These are phyloP conservation scores for Lagopus leucura DNA, from an alignment of 2,113 vertebrate species.

Conservation along the genomic window DNA sequence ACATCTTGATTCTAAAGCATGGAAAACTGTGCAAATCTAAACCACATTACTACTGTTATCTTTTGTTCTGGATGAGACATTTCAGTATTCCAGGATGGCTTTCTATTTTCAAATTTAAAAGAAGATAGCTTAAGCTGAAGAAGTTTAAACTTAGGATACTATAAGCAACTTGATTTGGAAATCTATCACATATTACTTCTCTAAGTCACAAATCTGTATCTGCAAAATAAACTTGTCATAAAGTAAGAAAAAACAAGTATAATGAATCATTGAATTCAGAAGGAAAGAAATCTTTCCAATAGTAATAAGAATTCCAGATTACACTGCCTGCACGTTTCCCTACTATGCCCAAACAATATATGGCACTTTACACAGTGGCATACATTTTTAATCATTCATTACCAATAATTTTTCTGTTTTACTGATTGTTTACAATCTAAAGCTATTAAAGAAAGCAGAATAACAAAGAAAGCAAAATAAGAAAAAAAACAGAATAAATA, in stretches of 20 bases:
- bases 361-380: background rate
- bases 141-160: background rate
- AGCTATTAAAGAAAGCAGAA: background rate
- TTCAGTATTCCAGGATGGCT: background rate
- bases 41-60: background rate
- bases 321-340: background rate
- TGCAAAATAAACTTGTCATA: background rate
- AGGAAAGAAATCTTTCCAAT: background rate
- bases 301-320: background rate
- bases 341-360: background rate
- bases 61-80: background rate
- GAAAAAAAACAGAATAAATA: background rate
- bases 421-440: background rate
- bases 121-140: background rate
- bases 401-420: background rate
- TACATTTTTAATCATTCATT: background rate
- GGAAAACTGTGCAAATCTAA: background rate
- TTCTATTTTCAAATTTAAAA: background rate
- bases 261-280: background rate
- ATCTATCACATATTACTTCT: background rate
- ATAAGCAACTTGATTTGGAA: background rate
- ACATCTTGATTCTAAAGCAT: background rate
- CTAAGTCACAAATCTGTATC: background rate
- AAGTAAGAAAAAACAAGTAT: background rate
- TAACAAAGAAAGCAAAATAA: background rate